Evolutionary conservation across 2,888 invertebrate species (phyloP), one percentile per base, ranked within the genome.

Genomic region (Parnassius glacialis): DNA sequence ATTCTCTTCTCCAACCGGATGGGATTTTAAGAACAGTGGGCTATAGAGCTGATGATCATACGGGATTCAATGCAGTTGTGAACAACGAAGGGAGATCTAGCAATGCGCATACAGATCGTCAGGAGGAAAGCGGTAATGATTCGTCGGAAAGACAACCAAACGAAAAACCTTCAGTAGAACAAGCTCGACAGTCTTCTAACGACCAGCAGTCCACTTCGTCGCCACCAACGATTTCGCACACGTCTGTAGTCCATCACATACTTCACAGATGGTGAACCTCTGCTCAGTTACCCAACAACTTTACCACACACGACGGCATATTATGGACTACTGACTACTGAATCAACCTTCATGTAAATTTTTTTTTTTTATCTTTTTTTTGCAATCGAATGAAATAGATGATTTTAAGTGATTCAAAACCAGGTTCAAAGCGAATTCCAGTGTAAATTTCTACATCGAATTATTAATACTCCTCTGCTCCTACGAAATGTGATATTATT

Each of bases 61-160:
- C 87, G 53, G 93, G 93, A 0, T 93, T 93, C 74, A 85, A 86
- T 66, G 93, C 93, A 34, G 89, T 90, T 9, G 92, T 93, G 0
- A 90, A 85, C 68, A 90, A 90, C 67, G 53, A 47, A 9, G 44
- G 53, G 7, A 50, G 53, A 44, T 53, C 47, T 2, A 48, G 34
- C 44, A 50, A 43, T 12, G 43, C n/a, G 0, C 13, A 9, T 9
- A 9, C 57, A 9, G 57, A 62, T 0, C 34, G 50, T 16, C 53
- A 57, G 10, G 34, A 43, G 11, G 57, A 52, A 12, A 57, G 48
- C 20, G 57, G 47, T 11, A 50, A 45, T 10, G 57, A 11, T 10
- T 7, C 42, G 34, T 34, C 34, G 2, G 53, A 13, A 20, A 62
- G 57, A 34, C 62, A 58, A 20, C 13, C 9, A 1, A 47, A 48